Evolutionary conservation across 2,113 vertebrate species (phyloP).

Genomic region (Spizaetus ornatus): DNA sequence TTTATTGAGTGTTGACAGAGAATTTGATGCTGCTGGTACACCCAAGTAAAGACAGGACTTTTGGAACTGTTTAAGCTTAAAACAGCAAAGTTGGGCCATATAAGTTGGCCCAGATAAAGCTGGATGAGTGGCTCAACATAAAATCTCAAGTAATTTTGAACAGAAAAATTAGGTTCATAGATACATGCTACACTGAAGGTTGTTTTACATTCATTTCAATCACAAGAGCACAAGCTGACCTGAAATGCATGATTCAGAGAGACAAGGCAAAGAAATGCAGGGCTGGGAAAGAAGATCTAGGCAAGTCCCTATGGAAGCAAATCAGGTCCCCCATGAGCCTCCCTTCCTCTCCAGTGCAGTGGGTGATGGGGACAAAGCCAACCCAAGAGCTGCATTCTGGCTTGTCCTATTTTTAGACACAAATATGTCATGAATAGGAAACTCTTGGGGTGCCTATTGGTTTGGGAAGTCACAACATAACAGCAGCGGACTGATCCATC

Average conservation of each 20-base stretch:
- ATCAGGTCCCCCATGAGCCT: not conserved
- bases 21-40: not conserved
- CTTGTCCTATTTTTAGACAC: not conserved
- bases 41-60: not conserved
- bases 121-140: not conserved
- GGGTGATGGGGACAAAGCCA: not conserved
- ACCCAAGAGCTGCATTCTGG: not conserved
- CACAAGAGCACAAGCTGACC: not conserved
- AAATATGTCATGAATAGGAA: not conserved
- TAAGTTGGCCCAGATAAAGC: not conserved
- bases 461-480: not conserved
- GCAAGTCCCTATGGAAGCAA: not conserved
- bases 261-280: not conserved
- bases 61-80: not conserved
- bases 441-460: not conserved
- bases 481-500: not conserved
- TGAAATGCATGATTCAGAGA: not conserved
- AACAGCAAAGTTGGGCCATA: not conserved
- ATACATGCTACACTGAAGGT: not conserved
- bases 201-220: not conserved
- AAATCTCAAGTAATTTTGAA: not conserved
- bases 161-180: not conserved
- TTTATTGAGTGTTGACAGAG: constrained; percentile 12
- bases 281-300: not conserved
- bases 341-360: not conserved